Evolutionary conservation across 2,888 invertebrate genomes (phyloP).

Genomic region (Meta bourneti): DNA sequence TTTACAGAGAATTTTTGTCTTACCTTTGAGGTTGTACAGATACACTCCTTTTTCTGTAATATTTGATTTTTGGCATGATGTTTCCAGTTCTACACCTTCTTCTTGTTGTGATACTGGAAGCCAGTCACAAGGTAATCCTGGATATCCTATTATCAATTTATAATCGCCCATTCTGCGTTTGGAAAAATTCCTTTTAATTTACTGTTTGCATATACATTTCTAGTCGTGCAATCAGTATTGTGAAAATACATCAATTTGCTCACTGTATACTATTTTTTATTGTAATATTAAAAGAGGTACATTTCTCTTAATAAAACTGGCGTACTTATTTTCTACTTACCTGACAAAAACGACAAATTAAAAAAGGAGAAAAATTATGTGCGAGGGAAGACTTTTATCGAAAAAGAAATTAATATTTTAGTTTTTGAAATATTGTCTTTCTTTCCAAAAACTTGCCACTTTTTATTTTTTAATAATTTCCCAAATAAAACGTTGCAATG

Average conservation of each 20-base stretch:
- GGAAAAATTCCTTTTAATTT: slow-evolving; percentile 10
- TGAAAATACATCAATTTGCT: no score
- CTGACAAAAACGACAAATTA: no score
- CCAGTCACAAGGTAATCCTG: slow-evolving; percentile 79
- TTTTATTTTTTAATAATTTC: neutral
- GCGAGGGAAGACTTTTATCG: no score
- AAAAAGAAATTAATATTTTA: no score
- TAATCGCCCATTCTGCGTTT: slow-evolving; percentile 80
- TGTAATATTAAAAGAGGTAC: no score
- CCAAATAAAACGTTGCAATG: no score
- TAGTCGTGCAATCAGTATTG: no score
- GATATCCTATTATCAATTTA: slow-evolving; percentile 81
- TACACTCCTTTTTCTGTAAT: slow-evolving; percentile 68
- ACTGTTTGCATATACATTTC: neutral
- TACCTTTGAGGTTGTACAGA: slow-evolving; percentile 65
- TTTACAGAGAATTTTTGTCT: neutral
- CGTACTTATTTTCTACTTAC: no score
- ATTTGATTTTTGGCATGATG: slow-evolving; percentile 54
- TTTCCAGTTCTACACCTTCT: slow-evolving; percentile 67
- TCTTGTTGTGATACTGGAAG: slow-evolving; percentile 76
- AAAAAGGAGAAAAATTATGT: no score
- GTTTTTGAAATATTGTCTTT: no score
- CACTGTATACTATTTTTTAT: no score
- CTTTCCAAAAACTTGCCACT: slow-evolving; percentile 54
- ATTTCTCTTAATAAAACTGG: no score